Conservation (phyloP, 2,888 invertebrate genomes). For the Habrosyne pyritoides region DNA sequence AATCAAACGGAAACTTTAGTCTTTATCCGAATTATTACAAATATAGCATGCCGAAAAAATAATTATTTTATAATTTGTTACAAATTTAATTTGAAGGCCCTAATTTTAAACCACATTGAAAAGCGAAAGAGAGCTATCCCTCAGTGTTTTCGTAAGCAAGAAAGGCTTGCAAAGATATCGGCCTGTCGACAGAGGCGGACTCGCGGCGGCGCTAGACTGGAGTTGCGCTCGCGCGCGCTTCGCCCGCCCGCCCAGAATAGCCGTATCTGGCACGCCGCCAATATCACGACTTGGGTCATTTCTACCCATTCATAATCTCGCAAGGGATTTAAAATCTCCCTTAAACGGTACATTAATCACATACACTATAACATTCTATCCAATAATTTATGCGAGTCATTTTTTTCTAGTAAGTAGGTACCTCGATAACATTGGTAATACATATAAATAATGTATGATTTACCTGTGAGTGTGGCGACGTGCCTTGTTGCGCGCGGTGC, state of each 20-base stretch:
- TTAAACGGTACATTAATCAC: background rate
- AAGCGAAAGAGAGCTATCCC: conserved; percentile 18
- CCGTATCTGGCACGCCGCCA: conserved; percentile 66
- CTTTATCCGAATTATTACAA: background rate
- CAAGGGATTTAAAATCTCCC: conserved; percentile 2
- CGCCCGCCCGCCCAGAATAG: conserved; percentile 75
- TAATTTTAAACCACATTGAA: conserved; percentile 17
- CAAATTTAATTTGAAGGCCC: background rate
- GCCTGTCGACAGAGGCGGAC: conserved; percentile 36
- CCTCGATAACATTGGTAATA: background rate
- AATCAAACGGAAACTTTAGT: background rate
- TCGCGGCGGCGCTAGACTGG: conserved; percentile 72
- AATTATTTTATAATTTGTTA: background rate
- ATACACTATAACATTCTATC: too few relatives aligned
- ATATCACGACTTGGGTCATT: conserved; percentile 51
- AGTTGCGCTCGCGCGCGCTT: conserved; percentile 70
- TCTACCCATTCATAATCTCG: conserved; percentile 72
- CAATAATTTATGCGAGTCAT: background rate
- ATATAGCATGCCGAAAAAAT: background rate
- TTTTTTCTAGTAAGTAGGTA: background rate
- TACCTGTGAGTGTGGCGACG: conserved; percentile 89
- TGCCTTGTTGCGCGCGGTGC: conserved; percentile 82
- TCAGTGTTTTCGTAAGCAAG: conserved; percentile 23
- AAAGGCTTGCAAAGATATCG: conserved; percentile 23
- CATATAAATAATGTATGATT: conserved; percentile 34